These are phyloP conservation scores for Syrmaticus mikado DNA, from an alignment of 2,113 vertebrate genomes.

Conservation along the genomic window DNA sequence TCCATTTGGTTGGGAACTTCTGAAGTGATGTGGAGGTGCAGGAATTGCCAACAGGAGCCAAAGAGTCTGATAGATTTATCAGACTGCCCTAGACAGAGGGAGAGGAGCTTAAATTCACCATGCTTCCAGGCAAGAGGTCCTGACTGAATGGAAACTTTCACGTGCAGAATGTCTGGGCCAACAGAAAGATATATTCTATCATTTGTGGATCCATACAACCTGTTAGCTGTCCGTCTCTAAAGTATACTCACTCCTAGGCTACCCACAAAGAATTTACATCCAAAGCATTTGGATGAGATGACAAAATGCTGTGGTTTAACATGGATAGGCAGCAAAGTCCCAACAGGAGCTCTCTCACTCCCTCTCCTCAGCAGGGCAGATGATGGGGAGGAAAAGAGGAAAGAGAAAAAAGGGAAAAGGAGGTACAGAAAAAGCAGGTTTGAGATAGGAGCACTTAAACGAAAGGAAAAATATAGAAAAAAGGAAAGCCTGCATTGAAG, in stretches of 20 bases:
- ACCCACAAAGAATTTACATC: not conserved
- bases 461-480: not conserved
- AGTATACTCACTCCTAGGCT: not conserved
- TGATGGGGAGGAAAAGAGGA: not conserved
- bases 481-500: not conserved
- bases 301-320: not conserved
- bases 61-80: not conserved
- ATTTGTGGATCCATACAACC: not conserved
- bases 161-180: not conserved
- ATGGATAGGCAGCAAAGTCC: not conserved
- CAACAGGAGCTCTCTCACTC: not conserved
- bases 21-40: not conserved
- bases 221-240: not conserved
- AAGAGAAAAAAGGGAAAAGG: not conserved
- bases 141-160: not conserved
- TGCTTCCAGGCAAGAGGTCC: not conserved
- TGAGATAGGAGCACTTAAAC: not conserved
- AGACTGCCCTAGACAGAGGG: not conserved
- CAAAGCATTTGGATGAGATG: not conserved
- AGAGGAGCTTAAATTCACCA: not conserved
- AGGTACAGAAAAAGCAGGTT: not conserved
- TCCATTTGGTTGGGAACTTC: not conserved
- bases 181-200: not conserved
- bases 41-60: not conserved
- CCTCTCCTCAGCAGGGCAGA: not conserved